phyloP scores from a whole-genome alignment of 2,797 vertebrate species.

The Falco biarmicus region DNA sequence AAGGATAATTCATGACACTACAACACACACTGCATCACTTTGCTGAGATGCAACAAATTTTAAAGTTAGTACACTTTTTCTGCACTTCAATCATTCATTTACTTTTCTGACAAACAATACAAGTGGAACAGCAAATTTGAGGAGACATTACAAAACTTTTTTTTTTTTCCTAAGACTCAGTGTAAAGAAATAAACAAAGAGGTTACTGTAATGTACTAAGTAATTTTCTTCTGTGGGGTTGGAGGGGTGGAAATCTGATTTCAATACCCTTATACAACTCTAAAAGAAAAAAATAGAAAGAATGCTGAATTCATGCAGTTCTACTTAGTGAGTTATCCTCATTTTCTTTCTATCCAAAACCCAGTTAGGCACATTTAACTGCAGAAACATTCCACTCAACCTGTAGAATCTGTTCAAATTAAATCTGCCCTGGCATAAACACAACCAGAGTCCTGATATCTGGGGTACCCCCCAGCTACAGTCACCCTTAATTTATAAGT shows the following conservation, averaged over 20 bases:
- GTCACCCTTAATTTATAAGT: background rate
- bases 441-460: background rate
- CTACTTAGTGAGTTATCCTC: background rate
- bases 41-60: background rate
- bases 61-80: background rate
- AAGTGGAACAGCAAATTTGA: background rate
- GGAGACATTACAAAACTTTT: background rate
- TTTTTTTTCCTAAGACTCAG: background rate
- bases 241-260: background rate
- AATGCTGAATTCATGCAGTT: background rate
- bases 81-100: background rate
- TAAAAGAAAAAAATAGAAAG: background rate
- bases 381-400: background rate
- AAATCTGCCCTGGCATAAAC: slow-evolving; percentile 2
- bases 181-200: background rate
- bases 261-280: background rate
- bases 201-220: background rate
- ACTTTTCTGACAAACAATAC: background rate
- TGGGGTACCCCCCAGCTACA: background rate
- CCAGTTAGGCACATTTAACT: background rate
- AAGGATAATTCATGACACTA: background rate
- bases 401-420: background rate
- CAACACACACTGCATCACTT: background rate
- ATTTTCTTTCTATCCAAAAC: background rate
- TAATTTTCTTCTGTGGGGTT: background rate